A percentile compares a stretch with the other conserved stretches of the same genome.
Conservation (phyloP, 2,113 vertebrate genomes). For the Balaeniceps rex region DNA sequence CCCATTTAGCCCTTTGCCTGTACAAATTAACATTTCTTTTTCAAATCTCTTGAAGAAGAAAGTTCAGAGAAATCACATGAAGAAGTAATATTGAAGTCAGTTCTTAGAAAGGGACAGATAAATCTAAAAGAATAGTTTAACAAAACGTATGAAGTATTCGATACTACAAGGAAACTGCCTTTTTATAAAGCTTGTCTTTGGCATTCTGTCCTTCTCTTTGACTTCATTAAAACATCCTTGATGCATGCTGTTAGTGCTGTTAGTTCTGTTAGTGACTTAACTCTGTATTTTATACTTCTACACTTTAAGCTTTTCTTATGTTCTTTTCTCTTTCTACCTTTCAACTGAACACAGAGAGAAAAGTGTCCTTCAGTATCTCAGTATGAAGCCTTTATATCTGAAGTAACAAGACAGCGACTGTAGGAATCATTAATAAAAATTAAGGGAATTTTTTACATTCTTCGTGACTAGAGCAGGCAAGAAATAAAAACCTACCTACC, state of each 20-base stretch:
- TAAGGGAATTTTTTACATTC: conserved; percentile 74
- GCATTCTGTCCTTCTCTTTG: conserved; percentile 42
- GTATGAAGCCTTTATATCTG: conserved; percentile 86
- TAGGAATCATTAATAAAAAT: conserved; percentile 76
- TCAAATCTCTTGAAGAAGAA: no score
- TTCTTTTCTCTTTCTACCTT: conserved; percentile 81
- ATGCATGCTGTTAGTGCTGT: conserved; percentile 69
- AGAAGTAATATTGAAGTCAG: neutral
- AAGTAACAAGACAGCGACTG: conserved; percentile 85
- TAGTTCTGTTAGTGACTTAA: conserved; percentile 62
- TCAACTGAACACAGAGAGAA: conserved; percentile 85
- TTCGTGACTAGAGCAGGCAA: conserved; percentile 81
- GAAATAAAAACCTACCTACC: conserved; percentile 75
- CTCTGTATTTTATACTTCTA: conserved; percentile 63
- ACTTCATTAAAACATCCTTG: conserved; percentile 65
- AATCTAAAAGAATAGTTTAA: neutral
- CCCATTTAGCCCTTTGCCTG: neutral
- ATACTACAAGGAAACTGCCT: neutral
- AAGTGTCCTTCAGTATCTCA: conserved; percentile 92
- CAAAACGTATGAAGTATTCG: neutral
- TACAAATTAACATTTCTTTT: no score
- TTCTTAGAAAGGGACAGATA: neutral
- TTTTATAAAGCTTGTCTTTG: conserved; percentile 28
- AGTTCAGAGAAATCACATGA: neutral
- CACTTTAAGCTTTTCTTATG: conserved; percentile 67